phyloP scores from a whole-genome alignment of 2,888 invertebrate species.

The Hyalella azteca region DNA sequence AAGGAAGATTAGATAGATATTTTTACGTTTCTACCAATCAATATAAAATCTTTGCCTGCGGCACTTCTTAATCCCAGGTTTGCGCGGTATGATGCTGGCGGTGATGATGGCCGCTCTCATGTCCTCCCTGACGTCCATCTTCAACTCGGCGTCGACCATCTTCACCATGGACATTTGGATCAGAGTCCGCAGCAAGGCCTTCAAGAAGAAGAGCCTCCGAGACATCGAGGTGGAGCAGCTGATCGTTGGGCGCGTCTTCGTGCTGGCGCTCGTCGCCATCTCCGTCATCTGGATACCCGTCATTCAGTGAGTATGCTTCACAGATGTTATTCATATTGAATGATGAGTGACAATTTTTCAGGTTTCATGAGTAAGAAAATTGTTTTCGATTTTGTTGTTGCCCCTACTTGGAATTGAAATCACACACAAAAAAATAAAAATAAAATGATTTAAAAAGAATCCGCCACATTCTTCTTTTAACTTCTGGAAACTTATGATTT shows the following conservation, averaged over 20 bases:
- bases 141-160: slow-evolving; percentile 65
- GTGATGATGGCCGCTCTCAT: slow-evolving; percentile 67
- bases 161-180: slow-evolving; percentile 66
- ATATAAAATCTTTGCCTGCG: background rate
- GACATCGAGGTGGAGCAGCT: slow-evolving; percentile 64
- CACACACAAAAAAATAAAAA: too few relatives aligned
- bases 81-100: slow-evolving; percentile 65
- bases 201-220: slow-evolving; percentile 60
- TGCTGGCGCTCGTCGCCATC: slow-evolving; percentile 61
- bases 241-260: slow-evolving; percentile 64
- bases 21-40: background rate
- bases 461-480: too few relatives aligned
- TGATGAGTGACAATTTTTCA: background rate
- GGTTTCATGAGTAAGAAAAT: background rate
- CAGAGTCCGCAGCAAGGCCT: slow-evolving; percentile 62
- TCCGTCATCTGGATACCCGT: slow-evolving; percentile 66
- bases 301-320: slow-evolving; percentile 60
- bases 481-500: too few relatives aligned
- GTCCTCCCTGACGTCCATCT: slow-evolving; percentile 66
- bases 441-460: too few relatives aligned
- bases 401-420: background rate
- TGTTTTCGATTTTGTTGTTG: background rate
- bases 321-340: background rate
- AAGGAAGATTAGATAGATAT: too few relatives aligned
- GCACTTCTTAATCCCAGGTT: slow-evolving; percentile 58